These are phyloP conservation scores for Clangula hyemalis DNA, from an alignment of 2,797 vertebrate species.

Conservation along the genomic window DNA sequence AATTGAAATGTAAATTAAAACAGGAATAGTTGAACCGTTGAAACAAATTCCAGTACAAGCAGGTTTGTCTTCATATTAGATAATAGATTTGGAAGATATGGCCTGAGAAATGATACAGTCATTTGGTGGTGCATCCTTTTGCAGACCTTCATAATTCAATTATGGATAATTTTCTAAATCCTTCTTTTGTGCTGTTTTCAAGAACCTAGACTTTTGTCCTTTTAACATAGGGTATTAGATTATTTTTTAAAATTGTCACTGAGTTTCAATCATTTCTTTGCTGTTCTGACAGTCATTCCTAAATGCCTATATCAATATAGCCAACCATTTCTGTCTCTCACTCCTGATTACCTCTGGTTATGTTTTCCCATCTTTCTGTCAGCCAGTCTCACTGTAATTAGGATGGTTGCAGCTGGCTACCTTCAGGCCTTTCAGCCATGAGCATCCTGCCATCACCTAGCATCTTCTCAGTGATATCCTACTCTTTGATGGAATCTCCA, in stretches of 20 bases:
- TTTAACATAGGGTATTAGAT: background rate
- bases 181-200: background rate
- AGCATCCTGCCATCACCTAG: background rate
- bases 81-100: background rate
- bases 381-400: background rate
- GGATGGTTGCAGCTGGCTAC: background rate
- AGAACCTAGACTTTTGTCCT: background rate
- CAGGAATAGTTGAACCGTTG: background rate
- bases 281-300: background rate
- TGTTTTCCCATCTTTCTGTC: slow-evolving; percentile 1
- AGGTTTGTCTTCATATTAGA: background rate
- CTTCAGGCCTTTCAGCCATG: background rate
- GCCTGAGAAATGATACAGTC: background rate
- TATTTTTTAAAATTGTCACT: background rate
- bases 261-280: background rate
- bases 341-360: background rate
- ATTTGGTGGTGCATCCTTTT: background rate
- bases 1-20: background rate
- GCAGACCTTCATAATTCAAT: background rate
- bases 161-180: background rate
- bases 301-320: background rate
- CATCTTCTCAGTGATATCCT: slow-evolving; percentile 27
- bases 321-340: background rate
- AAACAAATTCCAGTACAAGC: background rate
- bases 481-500: background rate